Evolutionary conservation across 2,113 vertebrate genomes (phyloP), one percentile per base, ranked within the genome.

Genomic region (Arvicanthis niloticus): DNA sequence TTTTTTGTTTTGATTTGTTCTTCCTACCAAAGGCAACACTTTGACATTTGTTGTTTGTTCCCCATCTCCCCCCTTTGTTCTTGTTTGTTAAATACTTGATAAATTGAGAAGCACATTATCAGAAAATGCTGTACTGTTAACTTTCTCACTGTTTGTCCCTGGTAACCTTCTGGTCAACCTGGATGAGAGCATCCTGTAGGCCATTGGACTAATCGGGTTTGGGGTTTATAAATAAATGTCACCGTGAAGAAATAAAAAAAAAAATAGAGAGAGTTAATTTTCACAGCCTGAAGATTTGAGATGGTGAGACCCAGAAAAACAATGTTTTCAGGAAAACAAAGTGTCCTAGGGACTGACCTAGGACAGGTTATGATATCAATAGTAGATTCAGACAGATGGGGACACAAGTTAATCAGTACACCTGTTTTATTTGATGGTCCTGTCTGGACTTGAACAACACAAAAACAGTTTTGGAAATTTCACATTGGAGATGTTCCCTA

Each of bases 31-130:
- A 98, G 98, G 98, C 97, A 97, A 97, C 95, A 95, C 68, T 75
- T 89, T 40, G 51, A 89, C 68, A 4, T 31, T 72, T 75, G 96
- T 56, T 73, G 91, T 94, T 56, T 73, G 91, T 94, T 94, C 77
- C 42, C 92, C 91, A 82, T 51, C 76, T 45, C 3, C 91, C 53
- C 3, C 76, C 13, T 88, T 88, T 94, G 97, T 95, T 80, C 92
- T 91, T 94, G 84, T 93, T 96, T 87, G 96, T 97, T 96, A 92
- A 97, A 97, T 96, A 97, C 97, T 97, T 95, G 97, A 98, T 97
- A 51, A 95, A 97, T 96, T 62, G 97, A 98, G 96, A 98, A 99
- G 98, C 98, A 98, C 98, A 97, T 97, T 91, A 93, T 97, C 96
- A 93, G 80, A 96, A 80, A 89, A 96, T 96, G 92, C 94, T 98